Evolutionary conservation across 23 tunicate species (phyloP).

Genomic region (Ciona savignyi): DNA sequence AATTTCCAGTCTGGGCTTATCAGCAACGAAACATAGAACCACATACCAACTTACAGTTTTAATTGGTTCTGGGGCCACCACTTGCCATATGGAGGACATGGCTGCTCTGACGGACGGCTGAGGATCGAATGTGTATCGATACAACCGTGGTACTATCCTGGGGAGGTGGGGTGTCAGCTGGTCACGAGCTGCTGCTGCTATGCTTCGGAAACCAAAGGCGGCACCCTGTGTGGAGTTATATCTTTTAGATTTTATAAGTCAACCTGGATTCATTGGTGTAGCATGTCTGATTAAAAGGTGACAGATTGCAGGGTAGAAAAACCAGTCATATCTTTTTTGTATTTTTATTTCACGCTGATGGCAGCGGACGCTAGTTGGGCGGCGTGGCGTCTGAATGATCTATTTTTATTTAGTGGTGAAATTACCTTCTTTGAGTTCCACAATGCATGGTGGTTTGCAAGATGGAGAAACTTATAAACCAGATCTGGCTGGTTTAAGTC

Average conservation of each 20-base stretch:
- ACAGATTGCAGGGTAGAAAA: too few relatives aligned
- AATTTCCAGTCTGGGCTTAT: too few relatives aligned
- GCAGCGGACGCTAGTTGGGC: too few relatives aligned
- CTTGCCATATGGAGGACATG: constrained; percentile 84
- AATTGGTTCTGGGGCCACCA: constrained; percentile 50
- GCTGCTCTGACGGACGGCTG: constrained; percentile 59
- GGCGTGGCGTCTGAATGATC: too few relatives aligned
- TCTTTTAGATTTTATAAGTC: too few relatives aligned
- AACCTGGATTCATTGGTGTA: too few relatives aligned
- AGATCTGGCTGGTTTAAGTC: constrained; percentile 89
- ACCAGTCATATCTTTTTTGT: too few relatives aligned
- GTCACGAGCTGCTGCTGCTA: constrained; percentile 56
- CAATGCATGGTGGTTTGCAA: constrained; percentile 73
- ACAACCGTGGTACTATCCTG: constrained; percentile 63
- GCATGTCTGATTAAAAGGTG: too few relatives aligned
- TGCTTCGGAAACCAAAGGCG: constrained; percentile 77
- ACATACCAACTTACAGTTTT: constrained; percentile 33
- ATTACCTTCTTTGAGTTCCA: constrained; percentile 83
- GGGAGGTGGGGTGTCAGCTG: constrained; percentile 59
- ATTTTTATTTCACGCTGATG: too few relatives aligned
- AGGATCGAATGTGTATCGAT: constrained; percentile 87
- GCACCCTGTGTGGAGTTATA: too few relatives aligned
- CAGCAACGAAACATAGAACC: background rate
- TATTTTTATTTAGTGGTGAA: too few relatives aligned
- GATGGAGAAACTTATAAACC: constrained; percentile 74